Evolutionary conservation across 2,113 vertebrate genomes (phyloP).

Genomic region (Poeciliopsis occidentalis): DNA sequence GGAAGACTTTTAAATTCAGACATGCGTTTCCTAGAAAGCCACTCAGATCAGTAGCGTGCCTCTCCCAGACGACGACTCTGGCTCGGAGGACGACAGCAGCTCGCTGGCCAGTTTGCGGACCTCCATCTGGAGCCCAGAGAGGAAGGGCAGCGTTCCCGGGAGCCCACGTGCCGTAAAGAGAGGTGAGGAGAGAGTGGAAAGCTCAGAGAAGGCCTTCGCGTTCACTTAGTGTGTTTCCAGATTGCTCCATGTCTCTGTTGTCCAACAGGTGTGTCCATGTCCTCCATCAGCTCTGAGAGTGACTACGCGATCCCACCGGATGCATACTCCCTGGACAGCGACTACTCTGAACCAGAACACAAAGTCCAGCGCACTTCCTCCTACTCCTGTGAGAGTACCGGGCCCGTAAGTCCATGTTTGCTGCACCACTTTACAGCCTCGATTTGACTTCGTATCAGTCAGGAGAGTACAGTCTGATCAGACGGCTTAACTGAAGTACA

Average conservation of each 20-base stretch:
- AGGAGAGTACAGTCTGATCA: too few relatives aligned
- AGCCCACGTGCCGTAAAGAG: conserved; percentile 89
- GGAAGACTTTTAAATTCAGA: not conserved
- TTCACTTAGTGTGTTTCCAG: not conserved
- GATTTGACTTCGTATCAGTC: too few relatives aligned
- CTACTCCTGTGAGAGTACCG: conserved; percentile 86
- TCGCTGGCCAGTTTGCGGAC: conserved; percentile 86
- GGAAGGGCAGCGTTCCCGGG: conserved; percentile 83
- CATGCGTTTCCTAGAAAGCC: conserved; percentile 81
- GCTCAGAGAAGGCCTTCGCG: not conserved
- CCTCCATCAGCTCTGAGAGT: conserved; percentile 90
- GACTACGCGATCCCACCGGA: conserved; percentile 93
- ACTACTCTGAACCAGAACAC: conserved; percentile 90
- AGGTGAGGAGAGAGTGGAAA: conserved; percentile 70
- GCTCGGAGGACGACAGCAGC: conserved; percentile 89
- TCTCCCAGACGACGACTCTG: conserved; percentile 87
- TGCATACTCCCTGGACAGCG: conserved; percentile 87
- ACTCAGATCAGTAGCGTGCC: conserved; percentile 89
- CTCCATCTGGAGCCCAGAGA: conserved; percentile 82
- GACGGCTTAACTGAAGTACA: not conserved
- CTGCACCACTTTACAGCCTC: not conserved
- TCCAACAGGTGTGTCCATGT: conserved; percentile 86
- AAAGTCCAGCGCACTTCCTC: conserved; percentile 90
- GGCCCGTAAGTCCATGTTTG: conserved; percentile 72
- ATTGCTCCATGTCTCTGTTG: not conserved